phyloP scores from a whole-genome alignment of 2,888 invertebrate genomes.

The Callosobruchus maculatus region DNA sequence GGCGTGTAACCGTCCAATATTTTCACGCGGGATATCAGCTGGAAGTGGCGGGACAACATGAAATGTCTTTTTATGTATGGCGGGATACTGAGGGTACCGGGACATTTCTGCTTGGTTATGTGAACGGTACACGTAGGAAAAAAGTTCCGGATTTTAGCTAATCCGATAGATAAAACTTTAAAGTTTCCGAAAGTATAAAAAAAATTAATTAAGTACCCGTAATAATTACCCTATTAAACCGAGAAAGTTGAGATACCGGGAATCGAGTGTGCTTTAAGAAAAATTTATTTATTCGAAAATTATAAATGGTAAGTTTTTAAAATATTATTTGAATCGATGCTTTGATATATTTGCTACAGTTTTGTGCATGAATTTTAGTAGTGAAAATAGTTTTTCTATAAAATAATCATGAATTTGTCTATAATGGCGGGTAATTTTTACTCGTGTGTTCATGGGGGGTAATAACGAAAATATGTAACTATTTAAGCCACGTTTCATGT shows the following conservation, averaged over 20 bases:
- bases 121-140: conserved; percentile 32
- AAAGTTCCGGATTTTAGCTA: conserved; percentile 10
- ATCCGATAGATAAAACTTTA: not conserved
- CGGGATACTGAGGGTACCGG: conserved; percentile 26
- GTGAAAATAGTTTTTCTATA: not conserved
- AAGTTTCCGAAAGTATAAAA: not conserved
- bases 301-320: conserved; percentile 15
- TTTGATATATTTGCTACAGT: not conserved
- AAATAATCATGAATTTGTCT: not conserved
- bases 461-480: not conserved
- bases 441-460: not conserved
- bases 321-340: not conserved
- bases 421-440: not conserved
- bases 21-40: not conserved
- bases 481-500: not conserved
- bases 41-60: conserved; percentile 28
- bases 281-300: conserved; percentile 9
- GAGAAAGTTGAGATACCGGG: not conserved
- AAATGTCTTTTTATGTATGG: conserved; percentile 22
- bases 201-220: not conserved
- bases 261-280: conserved; percentile 1
- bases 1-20: not conserved
- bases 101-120: conserved; percentile 32
- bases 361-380: not conserved
- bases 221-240: not conserved